Base-by-base conservation (phyloP, 2,888 invertebrate genomes). In the Drosophila engyochracea region DNA sequence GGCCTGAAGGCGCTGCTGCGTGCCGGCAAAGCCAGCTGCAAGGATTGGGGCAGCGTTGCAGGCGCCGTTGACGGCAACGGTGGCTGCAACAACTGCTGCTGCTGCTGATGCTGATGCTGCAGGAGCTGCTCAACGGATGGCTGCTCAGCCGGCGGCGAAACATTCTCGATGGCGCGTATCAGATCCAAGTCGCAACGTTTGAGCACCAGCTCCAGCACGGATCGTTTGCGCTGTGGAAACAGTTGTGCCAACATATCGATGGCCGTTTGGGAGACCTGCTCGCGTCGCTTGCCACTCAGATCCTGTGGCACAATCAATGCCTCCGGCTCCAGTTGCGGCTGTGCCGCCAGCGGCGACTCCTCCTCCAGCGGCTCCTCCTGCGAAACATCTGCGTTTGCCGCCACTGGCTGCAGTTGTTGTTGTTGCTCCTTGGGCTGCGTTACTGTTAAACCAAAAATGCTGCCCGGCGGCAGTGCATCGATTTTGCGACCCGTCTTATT, bases 141-240 rank as follows among this genome's bases (percentile, higher is more conserved):
- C 35, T 33, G n/a, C 14, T 79, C 66, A 37, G 74, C 37, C 44
- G 81, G 30, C 31, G 92, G 87, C 22, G 92, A 91, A 30, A 93
- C 91, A 68, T 92, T 93, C 76, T 93, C 93, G 19, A 93, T 93
- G 51, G 93, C 93, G 9, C 93, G 97, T 19, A 98, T 95, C 57
- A 99, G 94, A 92, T 99, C 98, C 81, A 98, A 97, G 91, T 97
- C 98, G 93, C 98, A 98, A 41, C 98, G 96, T 80, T 98, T 97
- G 53, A 99, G 94, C n/a, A 98, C 97, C 81, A 98, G 94, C 92
- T 99, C 98, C 60, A 99, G 94, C 1, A 98, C 98, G 0, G 97
- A 96, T 2, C 97, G 94, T 92, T 98, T 97, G 88, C 98, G 97
- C 86, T 97, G 97, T 0, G 98, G 98, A 92, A 99, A 99, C 41